Base-by-base conservation (phyloP, 1,140 invertebrate species). In the Rhopalosiphum padi region DNA sequence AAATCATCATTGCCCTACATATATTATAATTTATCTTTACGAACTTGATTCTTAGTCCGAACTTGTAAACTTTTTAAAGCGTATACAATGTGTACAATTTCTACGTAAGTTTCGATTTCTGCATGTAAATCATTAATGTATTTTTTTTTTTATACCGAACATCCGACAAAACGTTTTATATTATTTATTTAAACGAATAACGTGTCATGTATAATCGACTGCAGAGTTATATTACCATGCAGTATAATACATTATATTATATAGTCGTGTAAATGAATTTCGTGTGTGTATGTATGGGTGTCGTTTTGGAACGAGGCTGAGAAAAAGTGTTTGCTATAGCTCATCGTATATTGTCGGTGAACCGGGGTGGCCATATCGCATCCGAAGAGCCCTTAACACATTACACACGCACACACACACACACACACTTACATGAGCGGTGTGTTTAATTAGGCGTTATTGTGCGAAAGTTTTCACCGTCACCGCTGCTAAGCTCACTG, bases 381-480 rank as follows among this genome's bases (percentile, higher is more conserved):
- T n/a, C 15, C 21, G 18, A 41, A 82, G 46, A 91, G 60, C 91
- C 46, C 77, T 92, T 92, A 83, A 92, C 46, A 51, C 90, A 82
- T 77, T 82, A 68, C 21, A 82, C 68, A 41, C 90, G 35, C 90
- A 51, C 68, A 82, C 82, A 55, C 60, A 46, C 48, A 51, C 48
- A 51, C 15, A 51, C 48, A 51, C 48, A 51, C 15, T 18, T 15
- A 51, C 48, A 51, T 51, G 46, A 30, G 60, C 68, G 43, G 46
- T 37, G 46, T 48, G 91, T 92, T 92, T 92, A 92, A 92, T 92
- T 92, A 83, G 91, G 43, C 91, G 91, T 83, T 83, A 83, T 92
- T 83, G 91, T 92, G 41, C 43, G 46, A 92, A 92, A 92, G 91
- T 83, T 92, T 83, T 92, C 53, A 91, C 37, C 55, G 41, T 41